Base-by-base conservation (phyloP, 2,113 vertebrate genomes). In the Psettodes erumei region DNA sequence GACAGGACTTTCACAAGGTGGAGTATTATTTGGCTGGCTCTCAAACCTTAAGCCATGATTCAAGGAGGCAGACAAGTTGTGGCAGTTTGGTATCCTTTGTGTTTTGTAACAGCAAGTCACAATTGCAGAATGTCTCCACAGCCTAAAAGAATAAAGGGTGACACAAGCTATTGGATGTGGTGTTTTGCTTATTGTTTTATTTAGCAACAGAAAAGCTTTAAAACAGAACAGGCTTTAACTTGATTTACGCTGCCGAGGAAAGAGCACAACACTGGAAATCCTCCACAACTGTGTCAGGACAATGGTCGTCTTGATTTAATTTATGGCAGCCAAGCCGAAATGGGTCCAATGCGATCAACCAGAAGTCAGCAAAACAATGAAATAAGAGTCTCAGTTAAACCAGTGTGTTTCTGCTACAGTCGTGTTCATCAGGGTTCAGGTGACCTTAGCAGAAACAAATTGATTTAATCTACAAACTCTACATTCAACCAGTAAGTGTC, bases 71-170 rank as follows among this genome's bases (percentile, higher is more conserved):
- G 48, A 55, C 6, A 47, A 58, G 42, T 71, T 28, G 60, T 82
- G 73, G 68, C 54, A 27, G 71, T 87, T 81, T 82, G 77, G 65
- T 66, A 73, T 81, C 77, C 51, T 77, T 70, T 79, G 71, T 82
- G 69, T 85, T 78, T n/a, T 63, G 50, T 60, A 61, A 48, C 60
- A 76, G 56, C 27, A 69, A 82, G 54, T 79, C 76, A 70, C 58
- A 81, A 86, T 77, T 75, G 80, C 77, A 85, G 72, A 75, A 85
- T 81, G 88, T 88, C 72, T 83, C 42, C 70, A 55, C 33, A 35
- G 43, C 37, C 50, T 56, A 79, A 71, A 73, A 3, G 32, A 83
- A 87, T 79, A 89, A 87, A 89, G 88, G 76, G 71, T 8, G 53
- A 82, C 72, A 75, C 79, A 84, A 88, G 90, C 84, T 75, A 78